These are phyloP conservation scores for Ylistrum balloti DNA, from an alignment of 1,140 invertebrate genomes.

Conservation along the genomic window DNA sequence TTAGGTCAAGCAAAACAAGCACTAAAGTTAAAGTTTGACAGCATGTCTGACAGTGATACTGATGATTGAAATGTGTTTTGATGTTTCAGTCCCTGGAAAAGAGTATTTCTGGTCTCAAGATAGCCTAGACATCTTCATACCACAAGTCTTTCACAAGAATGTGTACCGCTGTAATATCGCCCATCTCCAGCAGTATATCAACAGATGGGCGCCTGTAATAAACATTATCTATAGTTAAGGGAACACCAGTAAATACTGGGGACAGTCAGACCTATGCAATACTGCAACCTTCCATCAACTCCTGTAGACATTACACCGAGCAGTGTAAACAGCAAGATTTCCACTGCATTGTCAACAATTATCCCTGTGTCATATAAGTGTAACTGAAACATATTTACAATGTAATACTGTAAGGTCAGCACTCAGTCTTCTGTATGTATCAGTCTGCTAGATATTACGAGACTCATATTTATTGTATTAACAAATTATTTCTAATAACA, in stretches of 20 bases:
- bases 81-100: conserved; percentile 80
- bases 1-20: too few relatives aligned
- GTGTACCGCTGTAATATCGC: neutral
- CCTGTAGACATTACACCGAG: neutral
- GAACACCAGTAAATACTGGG: neutral
- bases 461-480: too few relatives aligned
- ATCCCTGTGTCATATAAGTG: neutral
- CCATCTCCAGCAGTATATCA: neutral
- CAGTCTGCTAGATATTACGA: too few relatives aligned
- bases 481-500: too few relatives aligned
- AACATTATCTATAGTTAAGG: neutral
- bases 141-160: conserved; percentile 59
- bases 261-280: neutral
- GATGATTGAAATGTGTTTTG: conserved; percentile 46
- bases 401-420: neutral
- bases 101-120: conserved; percentile 79
- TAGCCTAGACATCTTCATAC: conserved; percentile 61
- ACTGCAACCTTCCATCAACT: neutral
- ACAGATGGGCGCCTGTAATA: too few relatives aligned
- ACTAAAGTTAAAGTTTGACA: too few relatives aligned
- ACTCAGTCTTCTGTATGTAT: neutral
- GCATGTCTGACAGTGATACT: too few relatives aligned
- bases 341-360: neutral
- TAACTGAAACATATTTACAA: too few relatives aligned
- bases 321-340: neutral